Conservation (phyloP, 2,797 vertebrate species). For the Merluccius polli region DNA sequence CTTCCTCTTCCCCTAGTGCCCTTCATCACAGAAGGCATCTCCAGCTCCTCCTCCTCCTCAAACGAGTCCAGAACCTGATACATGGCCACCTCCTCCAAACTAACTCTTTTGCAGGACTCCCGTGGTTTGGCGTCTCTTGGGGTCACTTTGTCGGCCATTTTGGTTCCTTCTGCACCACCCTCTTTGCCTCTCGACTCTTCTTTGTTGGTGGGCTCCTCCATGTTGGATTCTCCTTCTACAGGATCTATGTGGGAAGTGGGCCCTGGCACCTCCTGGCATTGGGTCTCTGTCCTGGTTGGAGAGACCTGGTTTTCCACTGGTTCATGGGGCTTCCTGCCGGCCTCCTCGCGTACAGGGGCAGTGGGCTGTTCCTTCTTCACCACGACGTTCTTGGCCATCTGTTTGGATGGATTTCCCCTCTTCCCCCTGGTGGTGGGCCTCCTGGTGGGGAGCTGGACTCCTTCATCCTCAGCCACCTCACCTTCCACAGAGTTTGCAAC, state of each 20-base stretch:
- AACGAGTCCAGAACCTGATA: not conserved
- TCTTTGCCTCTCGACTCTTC: not conserved
- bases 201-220: not conserved
- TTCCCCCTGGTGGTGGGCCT: not conserved
- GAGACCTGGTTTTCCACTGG: not conserved
- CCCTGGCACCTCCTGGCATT: not conserved
- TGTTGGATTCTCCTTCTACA: not conserved
- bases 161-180: not conserved
- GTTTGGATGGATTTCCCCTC: not conserved
- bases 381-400: not conserved
- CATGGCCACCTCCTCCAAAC: not conserved
- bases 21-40: not conserved
- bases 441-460: not conserved
- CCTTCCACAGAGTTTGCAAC: not conserved
- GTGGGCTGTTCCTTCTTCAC: not conserved
- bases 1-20: constrained; percentile 19
- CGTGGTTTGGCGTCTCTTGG: not conserved
- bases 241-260: not conserved
- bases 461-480: not conserved
- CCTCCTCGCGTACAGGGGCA: not conserved
- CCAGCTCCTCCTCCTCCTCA: not conserved
- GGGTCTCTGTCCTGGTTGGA: not conserved
- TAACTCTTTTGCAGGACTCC: constrained; percentile 1
- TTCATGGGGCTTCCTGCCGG: not conserved
- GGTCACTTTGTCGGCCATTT: not conserved